Evolutionary conservation across 2,113 vertebrate genomes (phyloP), one percentile per base, ranked within the genome.

Genomic region (Terrapene triunguis): DNA sequence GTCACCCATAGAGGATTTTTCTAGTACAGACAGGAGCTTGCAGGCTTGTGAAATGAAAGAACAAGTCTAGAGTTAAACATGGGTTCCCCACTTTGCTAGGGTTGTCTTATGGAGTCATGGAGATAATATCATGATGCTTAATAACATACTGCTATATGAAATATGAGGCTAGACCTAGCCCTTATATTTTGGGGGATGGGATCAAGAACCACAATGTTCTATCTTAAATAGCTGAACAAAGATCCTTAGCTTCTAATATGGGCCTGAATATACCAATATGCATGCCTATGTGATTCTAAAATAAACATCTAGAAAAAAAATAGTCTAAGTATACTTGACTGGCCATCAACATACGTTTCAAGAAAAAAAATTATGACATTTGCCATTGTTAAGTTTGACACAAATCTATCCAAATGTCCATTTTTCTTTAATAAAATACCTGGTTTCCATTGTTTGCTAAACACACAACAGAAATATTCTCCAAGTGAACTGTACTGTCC

Each of bases 11-110:
- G 19, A 50, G 16, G 9, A 79, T 78, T n/a, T 55, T 32, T 44
- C 48, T 27, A 62, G 24, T 1, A 5, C 44, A 89, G 55, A 76
- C 16, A 32, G 1, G 48, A 86, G 24, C 82, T 53, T 10, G 13
- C 42, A 78, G 74, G 24, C 38, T 47, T 44, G 74, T 8, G 13
- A 78, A 78, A 78, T 78, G 74, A 78, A 78, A 78, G 25, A 78
- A 24, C 22, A 42, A 74, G 16, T 1, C 17, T 69, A 59, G 74
- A 32, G 27, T 9, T 82, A 80, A 80, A 93, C 47, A 62, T 88
- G 51, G 93, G 32, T n/a, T 91, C 89, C 81, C 89, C 48, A 19
- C 19, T 94, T 94, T 87, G 76, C 78, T 32, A 80, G 89, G 65
- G 59, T 81, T 83, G 57, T 78, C 6, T 4, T 35, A 78, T 62